phyloP scores from a whole-genome alignment of 2,113 vertebrate genomes.

The Rissa tridactyla region DNA sequence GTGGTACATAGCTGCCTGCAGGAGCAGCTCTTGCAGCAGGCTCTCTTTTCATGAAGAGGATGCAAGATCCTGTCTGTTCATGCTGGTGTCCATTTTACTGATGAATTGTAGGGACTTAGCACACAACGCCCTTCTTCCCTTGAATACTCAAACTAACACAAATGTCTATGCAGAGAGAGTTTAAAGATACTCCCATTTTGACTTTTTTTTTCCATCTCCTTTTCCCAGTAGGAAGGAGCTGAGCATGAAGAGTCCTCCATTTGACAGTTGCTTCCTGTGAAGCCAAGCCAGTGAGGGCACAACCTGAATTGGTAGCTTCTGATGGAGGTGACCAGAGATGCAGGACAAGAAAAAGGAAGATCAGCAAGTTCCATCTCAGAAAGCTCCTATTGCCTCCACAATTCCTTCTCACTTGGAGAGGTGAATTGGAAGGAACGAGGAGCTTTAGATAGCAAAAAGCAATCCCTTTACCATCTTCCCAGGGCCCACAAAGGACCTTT shows the following conservation, averaged over 20 bases:
- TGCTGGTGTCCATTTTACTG: not conserved
- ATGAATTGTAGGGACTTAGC: not conserved
- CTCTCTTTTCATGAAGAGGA: not conserved
- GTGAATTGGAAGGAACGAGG: not conserved
- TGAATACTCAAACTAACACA: not conserved
- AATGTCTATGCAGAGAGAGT: not conserved
- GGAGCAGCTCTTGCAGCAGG: not conserved
- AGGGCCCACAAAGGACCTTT: slow-evolving; percentile 30
- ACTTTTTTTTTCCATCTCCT: not conserved
- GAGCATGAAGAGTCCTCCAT: not conserved
- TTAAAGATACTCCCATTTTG: not conserved
- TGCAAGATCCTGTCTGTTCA: not conserved
- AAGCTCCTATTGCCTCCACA: not conserved
- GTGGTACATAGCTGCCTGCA: not conserved
- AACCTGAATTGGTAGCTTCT: not conserved
- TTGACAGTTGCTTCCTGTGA: not conserved
- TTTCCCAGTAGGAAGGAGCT: not conserved
- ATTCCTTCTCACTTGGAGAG: not conserved
- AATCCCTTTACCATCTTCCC: not conserved
- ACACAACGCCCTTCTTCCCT: not conserved
- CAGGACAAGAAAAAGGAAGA: not conserved
- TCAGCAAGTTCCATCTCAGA: not conserved
- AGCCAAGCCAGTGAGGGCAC: not conserved
- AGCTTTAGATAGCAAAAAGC: not conserved
- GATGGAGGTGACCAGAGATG: not conserved